phyloP scores from a whole-genome alignment of 2,113 vertebrate genomes.

The Xenus cinereus region DNA sequence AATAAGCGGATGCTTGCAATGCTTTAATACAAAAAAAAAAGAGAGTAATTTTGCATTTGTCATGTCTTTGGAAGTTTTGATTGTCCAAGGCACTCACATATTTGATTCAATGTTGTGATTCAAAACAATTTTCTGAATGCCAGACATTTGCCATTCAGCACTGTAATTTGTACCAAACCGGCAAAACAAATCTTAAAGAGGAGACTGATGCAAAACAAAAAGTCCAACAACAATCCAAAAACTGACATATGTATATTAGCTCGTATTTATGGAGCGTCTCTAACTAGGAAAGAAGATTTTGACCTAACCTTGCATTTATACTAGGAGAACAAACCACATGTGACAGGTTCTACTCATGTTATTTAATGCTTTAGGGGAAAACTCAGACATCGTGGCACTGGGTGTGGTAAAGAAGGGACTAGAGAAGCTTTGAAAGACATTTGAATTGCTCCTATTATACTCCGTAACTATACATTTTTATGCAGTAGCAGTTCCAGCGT shows the following conservation, averaged over 20 bases:
- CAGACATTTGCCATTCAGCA: not conserved
- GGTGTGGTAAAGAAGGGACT: not conserved
- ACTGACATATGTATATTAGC: not conserved
- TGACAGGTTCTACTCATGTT: slow-evolving; percentile 32
- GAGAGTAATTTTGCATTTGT: not conserved
- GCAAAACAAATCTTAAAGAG: not conserved
- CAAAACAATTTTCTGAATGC: not conserved
- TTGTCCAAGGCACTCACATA: not conserved
- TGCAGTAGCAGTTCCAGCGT: not conserved
- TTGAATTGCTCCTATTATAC: not conserved
- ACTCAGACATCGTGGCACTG: not conserved
- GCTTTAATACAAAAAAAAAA: not conserved
- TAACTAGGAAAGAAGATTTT: slow-evolving; percentile 18
- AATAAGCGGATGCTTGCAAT: not conserved
- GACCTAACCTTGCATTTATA: slow-evolving; percentile 8
- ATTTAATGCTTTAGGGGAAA: slow-evolving; percentile 10
- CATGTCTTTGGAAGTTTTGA: not conserved
- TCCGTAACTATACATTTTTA: not conserved
- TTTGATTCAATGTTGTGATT: not conserved
- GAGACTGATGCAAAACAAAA: not conserved
- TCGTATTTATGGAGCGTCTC: not conserved
- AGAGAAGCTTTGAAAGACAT: not conserved
- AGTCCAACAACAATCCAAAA: not conserved
- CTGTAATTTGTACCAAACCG: not conserved
- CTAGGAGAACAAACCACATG: slow-evolving; percentile 7